Percentiles rank a stretch among this genome's conserved stretches.
Conservation (phyloP, 1,140 invertebrate genomes). For the Camponotus pennsylvanicus region DNA sequence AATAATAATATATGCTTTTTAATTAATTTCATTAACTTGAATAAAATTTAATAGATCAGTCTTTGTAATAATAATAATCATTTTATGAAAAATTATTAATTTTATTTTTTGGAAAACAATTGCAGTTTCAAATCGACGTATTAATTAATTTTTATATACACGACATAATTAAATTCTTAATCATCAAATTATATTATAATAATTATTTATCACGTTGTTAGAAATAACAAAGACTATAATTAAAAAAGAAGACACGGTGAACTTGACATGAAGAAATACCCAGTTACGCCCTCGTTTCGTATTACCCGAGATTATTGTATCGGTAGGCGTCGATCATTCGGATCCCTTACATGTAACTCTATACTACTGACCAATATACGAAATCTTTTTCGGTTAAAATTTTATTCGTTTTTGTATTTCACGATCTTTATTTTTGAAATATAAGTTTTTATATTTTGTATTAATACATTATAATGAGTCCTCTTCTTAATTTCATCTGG, state of each 20-base stretch:
- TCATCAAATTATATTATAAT: not conserved
- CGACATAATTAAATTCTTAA: not conserved
- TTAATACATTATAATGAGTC: not conserved
- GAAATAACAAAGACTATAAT: slow-evolving; percentile 1
- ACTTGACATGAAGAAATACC: slow-evolving; percentile 61
- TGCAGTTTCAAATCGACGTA: no score
- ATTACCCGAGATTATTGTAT: slow-evolving; percentile 66
- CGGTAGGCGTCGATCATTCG: slow-evolving; percentile 70
- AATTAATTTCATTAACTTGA: slow-evolving; percentile 2
- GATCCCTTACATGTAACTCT: slow-evolving; percentile 70
- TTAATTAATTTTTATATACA: no score
- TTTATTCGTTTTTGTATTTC: slow-evolving; percentile 27
- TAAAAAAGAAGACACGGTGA: slow-evolving; percentile 30
- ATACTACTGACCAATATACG: slow-evolving; percentile 27
- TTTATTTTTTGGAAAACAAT: not conserved
- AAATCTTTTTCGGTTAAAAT: slow-evolving; percentile 21
- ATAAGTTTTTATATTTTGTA: not conserved
- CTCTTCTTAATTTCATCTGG: not conserved
- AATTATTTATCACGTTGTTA: slow-evolving; percentile 1
- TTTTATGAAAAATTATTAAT: not conserved
- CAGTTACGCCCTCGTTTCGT: slow-evolving; percentile 68
- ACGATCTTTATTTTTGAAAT: not conserved
- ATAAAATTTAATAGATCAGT: not conserved
- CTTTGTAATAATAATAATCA: not conserved
- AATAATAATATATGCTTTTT: not conserved